Evolutionary conservation across 2,797 vertebrate genomes (phyloP).

Genomic region (Chelonia mydas): DNA sequence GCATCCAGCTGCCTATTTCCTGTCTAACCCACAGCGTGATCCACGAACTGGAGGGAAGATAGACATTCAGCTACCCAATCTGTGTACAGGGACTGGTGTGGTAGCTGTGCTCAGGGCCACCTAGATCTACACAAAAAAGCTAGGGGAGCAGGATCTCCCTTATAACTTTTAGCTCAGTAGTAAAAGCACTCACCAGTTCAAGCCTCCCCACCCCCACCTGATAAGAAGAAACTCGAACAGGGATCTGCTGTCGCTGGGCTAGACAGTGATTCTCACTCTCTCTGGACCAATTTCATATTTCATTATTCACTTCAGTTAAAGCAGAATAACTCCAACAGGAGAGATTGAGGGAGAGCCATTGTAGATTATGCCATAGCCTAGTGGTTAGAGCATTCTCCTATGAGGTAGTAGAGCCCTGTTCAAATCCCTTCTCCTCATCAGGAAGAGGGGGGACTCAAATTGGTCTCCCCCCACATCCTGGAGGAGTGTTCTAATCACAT

Average conservation of each 20-base stretch:
- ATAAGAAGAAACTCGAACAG: not conserved
- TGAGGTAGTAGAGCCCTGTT: no score
- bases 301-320: not conserved
- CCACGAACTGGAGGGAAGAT: not conserved
- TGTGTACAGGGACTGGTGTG: not conserved
- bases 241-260: not conserved
- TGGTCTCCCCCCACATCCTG: no score
- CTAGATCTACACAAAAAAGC: not conserved
- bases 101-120: not conserved
- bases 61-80: not conserved
- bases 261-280: not conserved
- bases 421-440: no score
- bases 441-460: no score
- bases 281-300: not conserved
- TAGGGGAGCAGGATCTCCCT: not conserved
- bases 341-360: not conserved
- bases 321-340: not conserved
- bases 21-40: not conserved
- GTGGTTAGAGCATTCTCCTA: no score
- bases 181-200: not conserved
- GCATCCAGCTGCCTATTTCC: not conserved
- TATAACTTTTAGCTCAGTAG: not conserved
- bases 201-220: not conserved
- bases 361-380: no score
- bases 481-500: no score